Evolutionary conservation across 2,797 vertebrate species (phyloP).

Genomic region (Semotilus atromaculatus): DNA sequence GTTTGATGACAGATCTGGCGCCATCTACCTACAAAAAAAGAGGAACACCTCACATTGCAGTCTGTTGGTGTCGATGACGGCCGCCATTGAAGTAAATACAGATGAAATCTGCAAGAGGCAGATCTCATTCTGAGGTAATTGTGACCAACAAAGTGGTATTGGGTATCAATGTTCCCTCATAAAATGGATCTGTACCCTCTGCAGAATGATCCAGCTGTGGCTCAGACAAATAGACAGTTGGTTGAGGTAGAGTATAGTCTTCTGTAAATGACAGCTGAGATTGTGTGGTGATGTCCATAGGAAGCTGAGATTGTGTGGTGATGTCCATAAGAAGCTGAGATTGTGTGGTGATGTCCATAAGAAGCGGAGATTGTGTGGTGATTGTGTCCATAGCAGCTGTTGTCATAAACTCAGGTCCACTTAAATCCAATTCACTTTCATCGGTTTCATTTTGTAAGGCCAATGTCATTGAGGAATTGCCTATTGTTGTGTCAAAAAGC

Average conservation of each 20-base stretch:
- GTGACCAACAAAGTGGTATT: neutral
- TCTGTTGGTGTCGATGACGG: neutral
- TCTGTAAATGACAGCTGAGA: neutral
- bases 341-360: too few species aligned
- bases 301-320: too few species aligned
- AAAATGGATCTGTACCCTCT: neutral
- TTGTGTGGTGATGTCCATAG: neutral
- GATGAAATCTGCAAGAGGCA: neutral
- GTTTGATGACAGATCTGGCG: neutral
- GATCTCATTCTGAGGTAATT: neutral
- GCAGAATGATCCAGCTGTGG: neutral
- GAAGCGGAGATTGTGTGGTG: neutral
- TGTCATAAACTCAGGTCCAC: neutral
- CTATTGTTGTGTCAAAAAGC: neutral
- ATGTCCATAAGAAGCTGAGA: too few species aligned
- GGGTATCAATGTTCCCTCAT: neutral
- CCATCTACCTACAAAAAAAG: conserved; percentile 16
- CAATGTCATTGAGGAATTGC: neutral
- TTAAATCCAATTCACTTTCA: neutral
- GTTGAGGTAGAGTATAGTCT: neutral
- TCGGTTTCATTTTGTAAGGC: neutral
- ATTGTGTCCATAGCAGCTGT: neutral
- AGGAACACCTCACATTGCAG: neutral
- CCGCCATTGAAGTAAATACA: neutral
- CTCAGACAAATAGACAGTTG: neutral